A percentile compares a stretch with the other conserved stretches of the same genome.
phyloP scores from a whole-genome alignment of 2,113 vertebrate species.

The Atrichornis clamosus region DNA sequence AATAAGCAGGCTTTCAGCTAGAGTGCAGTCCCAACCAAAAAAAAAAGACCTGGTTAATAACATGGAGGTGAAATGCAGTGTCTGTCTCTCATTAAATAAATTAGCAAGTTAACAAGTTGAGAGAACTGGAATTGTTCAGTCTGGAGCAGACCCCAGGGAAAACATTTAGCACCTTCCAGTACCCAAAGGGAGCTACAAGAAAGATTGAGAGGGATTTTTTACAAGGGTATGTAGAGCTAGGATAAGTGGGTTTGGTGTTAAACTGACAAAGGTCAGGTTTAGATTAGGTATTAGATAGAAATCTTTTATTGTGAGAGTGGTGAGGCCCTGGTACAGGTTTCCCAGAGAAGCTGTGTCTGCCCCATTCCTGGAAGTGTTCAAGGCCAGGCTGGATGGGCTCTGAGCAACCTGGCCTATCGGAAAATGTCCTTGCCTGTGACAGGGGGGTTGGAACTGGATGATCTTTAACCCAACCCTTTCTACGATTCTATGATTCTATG shows the following conservation, averaged over 20 bases:
- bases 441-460: not conserved
- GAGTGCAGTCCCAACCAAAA: not conserved
- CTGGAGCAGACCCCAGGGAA: not conserved
- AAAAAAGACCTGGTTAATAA: not conserved
- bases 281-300: not conserved
- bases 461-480: not conserved
- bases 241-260: not conserved
- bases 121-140: not conserved
- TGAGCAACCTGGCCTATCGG: not conserved
- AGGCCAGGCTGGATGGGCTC: not conserved
- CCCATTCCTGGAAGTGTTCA: not conserved
- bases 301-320: not conserved
- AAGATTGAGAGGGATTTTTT: not conserved
- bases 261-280: not conserved
- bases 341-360: not conserved
- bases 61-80: not conserved
- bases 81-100: not conserved
- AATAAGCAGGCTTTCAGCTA: not conserved
- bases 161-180: not conserved
- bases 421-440: not conserved
- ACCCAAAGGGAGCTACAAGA: not conserved
- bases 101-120: not conserved
- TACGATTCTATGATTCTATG: rapidly evolving
- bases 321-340: not conserved
- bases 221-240: too few relatives aligned